Conservation (phyloP, 2,888 invertebrate genomes). For the Caenorhabditis uteleia region DNA sequence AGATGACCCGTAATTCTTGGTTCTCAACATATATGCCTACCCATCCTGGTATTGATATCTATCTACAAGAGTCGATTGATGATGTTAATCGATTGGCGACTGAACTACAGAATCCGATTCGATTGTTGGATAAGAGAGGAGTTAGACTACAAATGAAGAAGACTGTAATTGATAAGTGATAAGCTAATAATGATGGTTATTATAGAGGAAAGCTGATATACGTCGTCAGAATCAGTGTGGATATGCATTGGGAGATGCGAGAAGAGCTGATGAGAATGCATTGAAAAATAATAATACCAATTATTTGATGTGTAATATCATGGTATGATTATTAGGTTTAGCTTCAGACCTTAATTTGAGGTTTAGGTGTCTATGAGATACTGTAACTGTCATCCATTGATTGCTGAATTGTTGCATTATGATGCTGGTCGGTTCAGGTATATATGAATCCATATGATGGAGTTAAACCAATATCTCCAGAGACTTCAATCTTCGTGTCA, state of each 20-base stretch:
- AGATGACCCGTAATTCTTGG: conserved; percentile 56
- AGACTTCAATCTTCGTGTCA: conserved; percentile 49
- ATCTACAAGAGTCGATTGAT: conserved; percentile 22
- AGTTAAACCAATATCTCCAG: conserved; percentile 14
- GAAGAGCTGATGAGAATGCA: conserved; percentile 38
- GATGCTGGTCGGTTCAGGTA: conserved; percentile 33
- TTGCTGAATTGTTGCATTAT: conserved; percentile 45
- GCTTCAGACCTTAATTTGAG: not conserved
- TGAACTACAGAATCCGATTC: conserved; percentile 47
- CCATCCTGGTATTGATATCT: conserved; percentile 55
- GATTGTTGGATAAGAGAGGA: conserved; percentile 49
- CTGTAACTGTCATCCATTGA: conserved; percentile 52
- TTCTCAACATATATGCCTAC: conserved; percentile 39
- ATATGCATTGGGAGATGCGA: conserved; percentile 41
- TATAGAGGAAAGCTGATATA: conserved; percentile 46
- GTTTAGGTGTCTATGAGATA: conserved; percentile 37
- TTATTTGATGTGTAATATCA: conserved; percentile 45
- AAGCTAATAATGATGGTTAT: not conserved
- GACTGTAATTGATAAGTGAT: conserved; percentile 27
- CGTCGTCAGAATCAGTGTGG: conserved; percentile 53
- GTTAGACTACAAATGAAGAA: conserved; percentile 47
- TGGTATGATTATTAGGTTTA: conserved; percentile 8
- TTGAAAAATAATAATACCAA: conserved; percentile 42
- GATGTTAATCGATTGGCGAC: conserved; percentile 43
- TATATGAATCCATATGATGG: not conserved